Conservation (phyloP, 2,888 invertebrate genomes). For the Agrotis ipsilon region DNA sequence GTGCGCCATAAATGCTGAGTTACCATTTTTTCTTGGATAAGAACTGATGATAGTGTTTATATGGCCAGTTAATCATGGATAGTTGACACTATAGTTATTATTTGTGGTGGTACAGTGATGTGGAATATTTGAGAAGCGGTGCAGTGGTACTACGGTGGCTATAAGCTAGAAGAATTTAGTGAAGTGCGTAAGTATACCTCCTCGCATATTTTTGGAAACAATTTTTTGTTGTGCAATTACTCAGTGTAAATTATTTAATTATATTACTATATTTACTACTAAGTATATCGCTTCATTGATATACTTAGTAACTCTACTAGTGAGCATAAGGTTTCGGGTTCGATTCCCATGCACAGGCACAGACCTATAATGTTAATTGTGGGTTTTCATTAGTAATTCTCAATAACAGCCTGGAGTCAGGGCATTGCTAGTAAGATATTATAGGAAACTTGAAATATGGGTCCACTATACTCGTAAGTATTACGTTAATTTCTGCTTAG, state of each 20-base stretch:
- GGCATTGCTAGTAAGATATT: neutral
- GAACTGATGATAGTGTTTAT: slow-evolving; percentile 51
- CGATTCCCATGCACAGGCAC: neutral
- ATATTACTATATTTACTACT: too few relatives aligned
- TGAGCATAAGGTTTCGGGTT: neutral
- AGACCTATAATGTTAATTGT: too few relatives aligned
- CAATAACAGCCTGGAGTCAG: neutral
- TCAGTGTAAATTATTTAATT: neutral
- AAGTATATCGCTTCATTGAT: neutral
- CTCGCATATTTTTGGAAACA: neutral
- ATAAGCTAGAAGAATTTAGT: slow-evolving; percentile 9
- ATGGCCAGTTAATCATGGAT: slow-evolving; percentile 35
- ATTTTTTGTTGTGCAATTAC: neutral
- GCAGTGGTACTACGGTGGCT: neutral
- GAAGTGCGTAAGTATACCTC: slow-evolving; percentile 8
- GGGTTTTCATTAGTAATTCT: neutral
- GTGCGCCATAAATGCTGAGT: slow-evolving; percentile 56
- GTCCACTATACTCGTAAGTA: too few relatives aligned
- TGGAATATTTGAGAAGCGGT: slow-evolving; percentile 15
- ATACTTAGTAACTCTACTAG: neutral
- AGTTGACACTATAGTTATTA: slow-evolving; percentile 26
- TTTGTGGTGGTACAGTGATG: slow-evolving; percentile 35
- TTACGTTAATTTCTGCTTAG: neutral
- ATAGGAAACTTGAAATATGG: too few relatives aligned
- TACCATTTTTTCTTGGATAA: slow-evolving; percentile 48